Evolutionary conservation across 2,888 invertebrate genomes (phyloP).

Genomic region (Lepidocyrtoides sp.): DNA sequence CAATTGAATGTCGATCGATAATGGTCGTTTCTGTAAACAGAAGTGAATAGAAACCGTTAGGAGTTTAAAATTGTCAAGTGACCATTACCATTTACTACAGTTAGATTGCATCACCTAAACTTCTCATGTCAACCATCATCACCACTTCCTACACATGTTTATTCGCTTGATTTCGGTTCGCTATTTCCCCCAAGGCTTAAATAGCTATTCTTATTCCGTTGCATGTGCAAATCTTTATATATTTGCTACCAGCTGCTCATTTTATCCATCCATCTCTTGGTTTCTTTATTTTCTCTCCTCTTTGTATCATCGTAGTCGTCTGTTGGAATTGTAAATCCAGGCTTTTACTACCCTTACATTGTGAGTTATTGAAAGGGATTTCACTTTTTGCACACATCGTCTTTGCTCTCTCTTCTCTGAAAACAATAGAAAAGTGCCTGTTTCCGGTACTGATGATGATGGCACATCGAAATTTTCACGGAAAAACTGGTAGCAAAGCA

Average conservation of each 20-base stretch:
- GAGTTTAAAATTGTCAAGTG: no score
- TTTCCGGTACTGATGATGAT: constrained; percentile 49
- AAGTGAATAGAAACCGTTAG: no score
- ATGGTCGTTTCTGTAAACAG: no score
- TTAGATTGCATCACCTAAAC: no score
- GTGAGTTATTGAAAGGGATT: constrained; percentile 76
- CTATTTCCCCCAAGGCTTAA: no score
- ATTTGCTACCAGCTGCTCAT: neutral
- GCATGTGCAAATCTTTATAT: neutral
- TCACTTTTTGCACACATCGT: constrained; percentile 57
- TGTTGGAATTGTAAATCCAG: constrained; percentile 64
- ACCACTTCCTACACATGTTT: no score
- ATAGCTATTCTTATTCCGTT: neutral
- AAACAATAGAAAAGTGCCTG: constrained; percentile 60
- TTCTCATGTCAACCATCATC: no score
- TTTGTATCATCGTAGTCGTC: constrained; percentile 19
- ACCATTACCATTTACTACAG: no score
- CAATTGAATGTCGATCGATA: no score
- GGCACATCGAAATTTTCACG: constrained; percentile 58
- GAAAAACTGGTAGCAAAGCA: constrained; percentile 42
- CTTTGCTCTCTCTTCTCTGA: constrained; percentile 15
- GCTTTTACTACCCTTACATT: constrained; percentile 65
- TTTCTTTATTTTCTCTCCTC: constrained; percentile 26
- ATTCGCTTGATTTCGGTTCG: no score
- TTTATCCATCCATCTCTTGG: constrained; percentile 24